Evolutionary conservation across 2,888 invertebrate species (phyloP), one percentile per base, ranked within the genome.

Genomic region (Idaea aversata): DNA sequence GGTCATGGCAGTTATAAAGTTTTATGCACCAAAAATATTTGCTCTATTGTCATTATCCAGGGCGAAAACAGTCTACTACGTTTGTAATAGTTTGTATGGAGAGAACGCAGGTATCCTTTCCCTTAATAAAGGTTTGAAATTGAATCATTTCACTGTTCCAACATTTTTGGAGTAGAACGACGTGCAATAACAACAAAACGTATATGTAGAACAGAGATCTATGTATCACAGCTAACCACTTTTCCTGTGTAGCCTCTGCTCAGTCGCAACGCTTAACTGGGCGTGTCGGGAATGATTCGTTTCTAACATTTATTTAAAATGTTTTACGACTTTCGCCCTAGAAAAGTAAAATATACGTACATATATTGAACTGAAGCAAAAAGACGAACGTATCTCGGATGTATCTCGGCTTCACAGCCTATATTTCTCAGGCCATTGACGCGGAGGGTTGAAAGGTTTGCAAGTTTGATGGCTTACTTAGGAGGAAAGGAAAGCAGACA

Each of bases 401-500:
- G 47, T 65, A 64, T 65, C 65, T 65, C 65, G 57, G 59, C 47
- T 68, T 62, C 15, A 59, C 62, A 60, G 25, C 62, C 64, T 65
- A 64, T 69, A 69, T 66, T 66, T 69, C 68, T 69, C 65, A 66
- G 63, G 63, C 71, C 62, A 68, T 67, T 66, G 66, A 71, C 63
- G 58, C 59, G 57, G 25, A 63, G 57, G 36, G 61, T 65, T 70
- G 66, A 68, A 67, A 68, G 70, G 67, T 65, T 67, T 63, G 65
- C 65, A 63, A 64, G 65, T 66, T 66, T 63, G 66, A 70, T 67
- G 67, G 68, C 68, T 70, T 70, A 66, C 63, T 69, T 68, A 72
- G 70, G 68, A 70, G 62, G 67, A 70, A 63, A 70, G 62, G 67
- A 70, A 63, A 68, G 65, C 66, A 65, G 63, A 67, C 66, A 63